These are phyloP conservation scores for Gulo gulo DNA, from an alignment of 2,113 vertebrate species.

Conservation along the genomic window DNA sequence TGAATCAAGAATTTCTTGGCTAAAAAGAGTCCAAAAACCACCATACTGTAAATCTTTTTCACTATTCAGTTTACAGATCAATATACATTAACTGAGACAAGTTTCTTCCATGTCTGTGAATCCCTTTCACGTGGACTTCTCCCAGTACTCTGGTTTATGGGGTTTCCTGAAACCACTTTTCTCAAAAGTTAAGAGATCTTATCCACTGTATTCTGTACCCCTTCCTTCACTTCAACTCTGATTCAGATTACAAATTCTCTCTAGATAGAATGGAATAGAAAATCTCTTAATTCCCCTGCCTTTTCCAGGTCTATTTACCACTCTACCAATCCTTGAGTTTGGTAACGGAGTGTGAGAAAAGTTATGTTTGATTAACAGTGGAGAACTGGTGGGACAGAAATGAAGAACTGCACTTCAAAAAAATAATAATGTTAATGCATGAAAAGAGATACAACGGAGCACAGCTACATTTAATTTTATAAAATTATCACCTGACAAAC, in stretches of 20 bases:
- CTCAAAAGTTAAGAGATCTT: neutral
- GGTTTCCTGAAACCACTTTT: neutral
- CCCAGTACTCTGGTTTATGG: neutral
- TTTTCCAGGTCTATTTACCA: neutral
- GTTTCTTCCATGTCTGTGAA: neutral
- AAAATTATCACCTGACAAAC: neutral
- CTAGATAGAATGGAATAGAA: neutral
- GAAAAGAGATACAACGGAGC: neutral
- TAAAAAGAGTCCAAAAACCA: neutral
- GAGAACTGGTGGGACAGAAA: neutral
- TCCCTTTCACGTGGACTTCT: neutral
- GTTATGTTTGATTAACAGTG: neutral
- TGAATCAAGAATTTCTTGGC: neutral
- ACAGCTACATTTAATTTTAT: neutral
- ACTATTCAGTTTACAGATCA: neutral
- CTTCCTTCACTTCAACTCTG: neutral
- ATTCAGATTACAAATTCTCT: neutral
- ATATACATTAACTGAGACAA: neutral
- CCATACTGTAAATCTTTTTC: neutral
- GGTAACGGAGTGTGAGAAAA: neutral
- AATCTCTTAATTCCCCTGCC: neutral
- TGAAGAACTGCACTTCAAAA: neutral
- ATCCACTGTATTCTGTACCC: neutral
- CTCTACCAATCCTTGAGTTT: neutral
- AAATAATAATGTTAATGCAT: neutral